Conservation (phyloP, 1,140 invertebrate species). For the Diprion similis region DNA sequence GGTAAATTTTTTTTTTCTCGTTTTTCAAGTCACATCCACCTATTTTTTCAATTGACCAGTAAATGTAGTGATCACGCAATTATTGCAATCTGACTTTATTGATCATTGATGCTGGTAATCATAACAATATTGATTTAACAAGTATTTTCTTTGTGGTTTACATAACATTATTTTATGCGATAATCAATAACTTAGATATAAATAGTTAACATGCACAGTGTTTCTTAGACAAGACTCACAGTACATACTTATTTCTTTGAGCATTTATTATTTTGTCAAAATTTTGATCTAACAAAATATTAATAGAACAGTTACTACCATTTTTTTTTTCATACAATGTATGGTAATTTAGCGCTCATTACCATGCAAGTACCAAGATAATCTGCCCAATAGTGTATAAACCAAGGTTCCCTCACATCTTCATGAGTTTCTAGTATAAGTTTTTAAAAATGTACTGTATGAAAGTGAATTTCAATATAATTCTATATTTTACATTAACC, state of each 20-base stretch:
- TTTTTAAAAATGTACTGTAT: no score
- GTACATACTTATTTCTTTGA: neutral
- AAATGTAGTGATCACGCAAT: neutral
- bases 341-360: no score
- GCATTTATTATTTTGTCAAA: slow-evolving; percentile 12
- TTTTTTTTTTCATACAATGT: neutral
- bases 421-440: no score
- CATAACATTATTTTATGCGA: neutral
- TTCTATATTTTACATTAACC: no score
- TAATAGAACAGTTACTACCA: neutral
- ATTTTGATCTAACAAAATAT: slow-evolving; percentile 17
- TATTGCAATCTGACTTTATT: neutral
- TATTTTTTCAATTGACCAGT: slow-evolving; percentile 1
- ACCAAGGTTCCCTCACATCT: no score
- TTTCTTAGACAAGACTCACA: slow-evolving; percentile 8
- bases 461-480: no score
- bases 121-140: slow-evolving; percentile 58
- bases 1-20: neutral
- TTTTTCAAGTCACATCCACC: neutral
- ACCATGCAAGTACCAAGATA: no score
- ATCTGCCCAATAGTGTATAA: no score
- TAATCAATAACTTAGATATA: slow-evolving; percentile 12
- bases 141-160: slow-evolving; percentile 17
- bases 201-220: neutral
- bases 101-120: slow-evolving; percentile 40